Evolutionary conservation across 2,797 vertebrate species (phyloP), one percentile per base, ranked within the genome.

Genomic region (Eutrigla gurnardus): DNA sequence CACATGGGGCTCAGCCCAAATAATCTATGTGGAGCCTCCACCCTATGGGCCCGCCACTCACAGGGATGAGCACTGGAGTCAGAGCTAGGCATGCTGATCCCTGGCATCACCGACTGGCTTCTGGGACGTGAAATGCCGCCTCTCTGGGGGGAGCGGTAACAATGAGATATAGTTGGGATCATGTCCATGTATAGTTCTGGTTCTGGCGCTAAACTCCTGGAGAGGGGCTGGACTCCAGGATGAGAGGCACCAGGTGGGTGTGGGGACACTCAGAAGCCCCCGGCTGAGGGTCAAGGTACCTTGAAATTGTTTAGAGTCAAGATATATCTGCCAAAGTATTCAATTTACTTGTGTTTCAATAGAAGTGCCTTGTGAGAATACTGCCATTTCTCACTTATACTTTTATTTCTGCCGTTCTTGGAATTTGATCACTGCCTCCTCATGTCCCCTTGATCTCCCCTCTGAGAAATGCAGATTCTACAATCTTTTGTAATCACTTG

Each of bases 401-500:
- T 15, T 57, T 9, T 7, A 7, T 58, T 54, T 37, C 35, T 49
- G 47, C 7, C 36, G 58, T 36, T 52, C 13, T 15, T 36, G 7
- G 39, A 65, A 39, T 69, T 39, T 0, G 55, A 63, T 67, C 42
- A 53, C 17, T 53, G 46, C 63, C 1, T 15, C 39, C 15, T 53
- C 73, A 14, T 3, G 6, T 40, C 9, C n/a, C 25, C 43, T 73
- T 61, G 33, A 6, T 8, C 42, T 53, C 25, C 8, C 5, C n/a
- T 69, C 54, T 43, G 58, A 72, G 54, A 68, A 65, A 61, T 25
- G 13, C 14, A n/a, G 53, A 67, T 42, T 35, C 40, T 8, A 13
- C 0, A 47, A 43, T 43, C 11, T 8, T 10, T 25, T 70, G 13
- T 54, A 54, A 74, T 62, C 50, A 49, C 11, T 40, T 12, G 36